Evolutionary conservation across 1,140 invertebrate species (phyloP).

Genomic region (Aporrectodea caliginosa): DNA sequence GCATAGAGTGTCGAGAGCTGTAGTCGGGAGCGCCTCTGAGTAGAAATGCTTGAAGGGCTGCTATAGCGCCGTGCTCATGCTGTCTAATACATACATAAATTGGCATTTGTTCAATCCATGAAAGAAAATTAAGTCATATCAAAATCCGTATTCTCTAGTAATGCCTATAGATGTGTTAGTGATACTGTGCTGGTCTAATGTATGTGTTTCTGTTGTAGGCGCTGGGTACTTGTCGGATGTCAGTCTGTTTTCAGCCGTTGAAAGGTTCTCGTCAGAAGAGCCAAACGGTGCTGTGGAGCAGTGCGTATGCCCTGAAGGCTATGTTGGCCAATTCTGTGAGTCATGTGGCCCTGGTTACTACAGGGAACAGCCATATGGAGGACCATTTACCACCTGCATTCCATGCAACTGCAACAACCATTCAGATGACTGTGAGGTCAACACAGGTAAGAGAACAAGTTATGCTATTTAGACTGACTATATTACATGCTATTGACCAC

Average conservation of each 20-base stretch:
- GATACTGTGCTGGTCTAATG: too few relatives aligned
- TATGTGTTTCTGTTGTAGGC: conserved; percentile 59
- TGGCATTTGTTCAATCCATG: too few relatives aligned
- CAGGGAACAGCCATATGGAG: conserved; percentile 81
- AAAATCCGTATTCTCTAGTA: too few relatives aligned
- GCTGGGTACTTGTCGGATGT: conserved; percentile 84
- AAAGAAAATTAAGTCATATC: too few relatives aligned
- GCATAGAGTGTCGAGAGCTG: too few relatives aligned
- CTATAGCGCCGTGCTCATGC: too few relatives aligned
- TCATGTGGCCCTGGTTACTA: conserved; percentile 90
- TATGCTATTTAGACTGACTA: background rate
- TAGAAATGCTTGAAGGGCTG: too few relatives aligned
- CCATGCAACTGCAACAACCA: conserved; percentile 94
- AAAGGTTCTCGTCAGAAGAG: conserved; percentile 65
- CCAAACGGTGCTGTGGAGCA: conserved; percentile 87
- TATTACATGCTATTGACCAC: background rate
- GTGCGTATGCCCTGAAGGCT: conserved; percentile 87
- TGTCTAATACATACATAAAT: too few relatives aligned
- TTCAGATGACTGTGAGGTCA: conserved; percentile 90
- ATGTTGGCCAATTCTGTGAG: conserved; percentile 90
- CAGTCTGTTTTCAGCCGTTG: conserved; percentile 74
- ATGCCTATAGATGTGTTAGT: too few relatives aligned
- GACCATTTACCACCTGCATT: conserved; percentile 86
- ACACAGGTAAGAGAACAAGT: conserved; percentile 66
- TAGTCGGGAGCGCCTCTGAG: too few relatives aligned